Base-by-base conservation (phyloP, 1,140 invertebrate genomes). In the Sesamia nonagrioides region DNA sequence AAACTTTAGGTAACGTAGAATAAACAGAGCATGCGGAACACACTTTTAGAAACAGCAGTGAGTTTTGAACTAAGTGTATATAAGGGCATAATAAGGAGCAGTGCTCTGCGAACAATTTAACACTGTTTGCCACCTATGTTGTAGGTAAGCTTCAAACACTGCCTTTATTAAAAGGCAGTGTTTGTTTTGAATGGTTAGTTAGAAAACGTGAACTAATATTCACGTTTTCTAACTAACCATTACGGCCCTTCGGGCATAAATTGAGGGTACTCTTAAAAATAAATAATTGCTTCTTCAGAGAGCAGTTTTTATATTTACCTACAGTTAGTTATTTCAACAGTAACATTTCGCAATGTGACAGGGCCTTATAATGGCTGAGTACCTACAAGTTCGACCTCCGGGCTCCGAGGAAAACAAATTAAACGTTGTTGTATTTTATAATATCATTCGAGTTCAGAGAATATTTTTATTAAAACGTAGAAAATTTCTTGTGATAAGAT, bases 331-430 rank as follows among this genome's bases (percentile, higher is more conserved):
- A 73, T 60, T 73, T 56, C 52, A 42, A 73, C 27, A 42, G 52
- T 60, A 48, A 73, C n/a, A 58, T 35, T 40, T 18, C 27, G 35
- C 27, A 73, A 27, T 42, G 50, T 54, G 50, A 60, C 71, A 11
- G 27, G 35, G 18, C 18, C 33, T 58, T 63, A 40, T 37, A 40
- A 17, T 35, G 17, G 52, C 33, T 73, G 60, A 73, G 71, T 73
- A 58, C 71, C 71, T 58, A 58, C 71, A 73, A 35, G 58, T 40
- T 60, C 52, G 71, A 73, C 71, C 71, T 73, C 54, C 71, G 52
- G 71, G 52, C 71, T 42, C 37, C 17, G 40, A 73, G 17, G 71
- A 45, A 73, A 73, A 73, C 71, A 73, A 73, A 73, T 73, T 73
- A 73, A 73, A 58, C 17, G 54, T 27, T 35, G 50, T 73, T 73